Conservation (phyloP, 1,140 invertebrate species). For the Microplitis mediator region DNA sequence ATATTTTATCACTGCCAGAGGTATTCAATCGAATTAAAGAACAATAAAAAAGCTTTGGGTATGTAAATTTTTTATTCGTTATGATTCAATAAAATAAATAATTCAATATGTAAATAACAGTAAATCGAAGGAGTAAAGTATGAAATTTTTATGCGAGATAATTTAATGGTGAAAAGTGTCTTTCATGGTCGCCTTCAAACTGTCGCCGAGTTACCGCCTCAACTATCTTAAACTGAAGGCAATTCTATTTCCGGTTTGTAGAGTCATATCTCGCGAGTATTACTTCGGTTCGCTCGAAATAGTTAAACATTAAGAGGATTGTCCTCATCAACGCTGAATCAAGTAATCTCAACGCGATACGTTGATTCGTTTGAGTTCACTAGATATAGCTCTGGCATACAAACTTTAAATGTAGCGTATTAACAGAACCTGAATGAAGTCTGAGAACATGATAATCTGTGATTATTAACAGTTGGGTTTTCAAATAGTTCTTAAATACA, state of each 20-base stretch:
- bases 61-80: too few species aligned
- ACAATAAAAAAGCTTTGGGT: too few species aligned
- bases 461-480: conserved; percentile 10
- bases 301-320: conserved; percentile 26
- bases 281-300: not conserved
- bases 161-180: conserved; percentile 11
- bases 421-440: conserved; percentile 19
- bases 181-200: not conserved
- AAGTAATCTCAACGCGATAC: conserved; percentile 24
- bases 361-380: conserved; percentile 20
- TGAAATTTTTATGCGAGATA: not conserved
- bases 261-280: conserved; percentile 13
- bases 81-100: not conserved
- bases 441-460: conserved; percentile 25
- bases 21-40: too few species aligned
- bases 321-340: conserved; percentile 17
- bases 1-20: too few species aligned
- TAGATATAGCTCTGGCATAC: not conserved
- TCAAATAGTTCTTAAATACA: not conserved
- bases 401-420: not conserved
- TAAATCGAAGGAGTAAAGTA: not conserved
- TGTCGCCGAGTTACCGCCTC: not conserved
- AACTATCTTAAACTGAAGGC: not conserved
- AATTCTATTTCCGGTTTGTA: conserved; percentile 13
- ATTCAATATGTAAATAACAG: not conserved